Base-by-base conservation (phyloP, 2,888 invertebrate species). In the Platynereis dumerilii region DNA sequence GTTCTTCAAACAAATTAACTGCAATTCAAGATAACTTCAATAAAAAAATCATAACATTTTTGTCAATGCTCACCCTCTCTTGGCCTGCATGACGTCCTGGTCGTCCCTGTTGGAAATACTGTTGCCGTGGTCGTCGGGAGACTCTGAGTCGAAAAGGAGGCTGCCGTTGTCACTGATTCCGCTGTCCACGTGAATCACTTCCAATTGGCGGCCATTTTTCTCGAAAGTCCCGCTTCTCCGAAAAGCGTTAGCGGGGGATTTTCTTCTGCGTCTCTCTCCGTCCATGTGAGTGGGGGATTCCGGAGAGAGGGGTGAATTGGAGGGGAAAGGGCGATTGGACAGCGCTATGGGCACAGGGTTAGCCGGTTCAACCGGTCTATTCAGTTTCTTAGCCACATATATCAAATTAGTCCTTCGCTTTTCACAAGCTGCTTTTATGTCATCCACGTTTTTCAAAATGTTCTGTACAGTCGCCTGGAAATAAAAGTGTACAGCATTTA, bases 391-490 rank as follows among this genome's bases (percentile, higher is more conserved):
- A 22, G 76, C 75, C 52, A 83, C 17, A 24, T 17, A 26, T 10
- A 17, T 27, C 7, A 55, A 26, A 24, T 24, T 55, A 24, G 20
- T n/a, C 67, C 80, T 80, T 74, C 93, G 89, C 84, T 94, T 93
- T 68, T 93, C 91, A 85, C 94, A 94, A 94, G 96, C 94, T 77
- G 91, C 86, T 81, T 92, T 92, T 1, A 97, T 93, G 86, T 97
- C 96, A 82, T 95, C 94, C 75, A 96, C 93, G 75, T 95, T 88
- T 87, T 95, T 93, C 56, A 94, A 87, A 70, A 95, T 94, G 92
- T 95, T 84, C 66, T 79, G 79, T 12, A 81, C 80, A 5, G 72
- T 74, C 7, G 68, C 70, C 81, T 81, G 74, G 7, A 69, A 60
- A 53, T 7, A 39, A 56, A 39, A 58, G 12, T n/a, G 15, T 17